phyloP scores from a whole-genome alignment of 1,140 invertebrate species.

The Ips typographus region DNA sequence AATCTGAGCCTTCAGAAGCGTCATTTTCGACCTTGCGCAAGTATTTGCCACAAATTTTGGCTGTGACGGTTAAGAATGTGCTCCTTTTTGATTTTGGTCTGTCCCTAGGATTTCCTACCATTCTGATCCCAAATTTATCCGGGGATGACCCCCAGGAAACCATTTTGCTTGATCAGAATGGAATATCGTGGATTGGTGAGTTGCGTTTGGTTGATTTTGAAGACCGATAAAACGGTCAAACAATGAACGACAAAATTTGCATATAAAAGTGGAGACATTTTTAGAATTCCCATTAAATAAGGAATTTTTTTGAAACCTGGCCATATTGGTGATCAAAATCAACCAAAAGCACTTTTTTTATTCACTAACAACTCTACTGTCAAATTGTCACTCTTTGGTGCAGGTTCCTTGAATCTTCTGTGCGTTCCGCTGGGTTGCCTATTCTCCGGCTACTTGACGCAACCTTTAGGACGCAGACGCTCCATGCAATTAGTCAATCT shows the following conservation, averaged over 20 bases:
- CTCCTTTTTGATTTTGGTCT: slow-evolving; percentile 69
- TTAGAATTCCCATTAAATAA: too few relatives aligned
- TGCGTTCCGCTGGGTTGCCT: slow-evolving; percentile 75
- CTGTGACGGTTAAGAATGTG: slow-evolving; percentile 66
- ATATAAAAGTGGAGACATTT: too few relatives aligned
- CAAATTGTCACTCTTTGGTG: slow-evolving; percentile 19
- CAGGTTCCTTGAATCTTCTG: slow-evolving; percentile 76
- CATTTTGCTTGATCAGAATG: slow-evolving; percentile 60
- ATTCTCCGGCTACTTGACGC: slow-evolving; percentile 67
- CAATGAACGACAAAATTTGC: too few relatives aligned
- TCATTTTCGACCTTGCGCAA: slow-evolving; percentile 5
- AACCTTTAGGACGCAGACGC: slow-evolving; percentile 66
- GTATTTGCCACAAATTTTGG: slow-evolving; percentile 58
- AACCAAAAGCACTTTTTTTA: background rate
- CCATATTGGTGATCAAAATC: too few relatives aligned
- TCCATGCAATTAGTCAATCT: slow-evolving; percentile 74
- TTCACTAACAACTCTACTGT: background rate
- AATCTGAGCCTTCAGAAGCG: background rate
- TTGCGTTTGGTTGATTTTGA: too few relatives aligned
- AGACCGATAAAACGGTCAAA: too few relatives aligned
- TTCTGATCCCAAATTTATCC: slow-evolving; percentile 68
- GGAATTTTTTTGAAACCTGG: too few relatives aligned
- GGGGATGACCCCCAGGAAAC: slow-evolving; percentile 55
- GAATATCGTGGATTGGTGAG: slow-evolving; percentile 71
- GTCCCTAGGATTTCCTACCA: slow-evolving; percentile 74